phyloP scores from a whole-genome alignment of 2,888 invertebrate genomes.

The Atrina japonica region DNA sequence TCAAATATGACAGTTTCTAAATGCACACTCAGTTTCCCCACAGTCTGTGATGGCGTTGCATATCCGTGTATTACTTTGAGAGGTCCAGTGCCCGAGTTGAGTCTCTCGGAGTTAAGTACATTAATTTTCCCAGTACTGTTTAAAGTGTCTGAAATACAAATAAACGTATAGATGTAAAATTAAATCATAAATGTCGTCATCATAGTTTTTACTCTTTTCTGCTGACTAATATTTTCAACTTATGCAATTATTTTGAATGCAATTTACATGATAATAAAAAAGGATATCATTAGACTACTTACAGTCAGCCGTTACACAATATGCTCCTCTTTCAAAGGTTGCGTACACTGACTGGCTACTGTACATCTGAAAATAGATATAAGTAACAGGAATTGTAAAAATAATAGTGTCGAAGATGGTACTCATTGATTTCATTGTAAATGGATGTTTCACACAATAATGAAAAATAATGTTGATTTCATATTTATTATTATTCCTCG shows the following conservation, averaged over 20 bases:
- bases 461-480: too few species aligned
- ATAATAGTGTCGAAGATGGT: too few species aligned
- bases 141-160: conserved; percentile 42
- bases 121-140: conserved; percentile 51
- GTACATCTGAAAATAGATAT: conserved; percentile 61
- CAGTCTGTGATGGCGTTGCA: conserved; percentile 45
- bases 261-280: not conserved
- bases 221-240: too few species aligned
- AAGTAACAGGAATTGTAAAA: too few species aligned
- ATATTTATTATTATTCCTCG: too few species aligned
- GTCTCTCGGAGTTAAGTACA: conserved; percentile 60
- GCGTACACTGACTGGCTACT: conserved; percentile 58
- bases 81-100: conserved; percentile 46
- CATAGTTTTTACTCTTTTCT: too few species aligned
- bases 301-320: conserved; percentile 65
- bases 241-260: conserved; percentile 8
- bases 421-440: too few species aligned
- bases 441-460: too few species aligned
- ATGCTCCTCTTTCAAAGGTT: conserved; percentile 57
- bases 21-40: conserved; percentile 57
- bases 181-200: too few species aligned
- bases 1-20: conserved; percentile 56
- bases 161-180: too few species aligned
- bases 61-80: conserved; percentile 61
- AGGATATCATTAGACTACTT: conserved; percentile 39